phyloP scores from a whole-genome alignment of 2,888 invertebrate genomes.

The Gymnosoma rotundatum region DNA sequence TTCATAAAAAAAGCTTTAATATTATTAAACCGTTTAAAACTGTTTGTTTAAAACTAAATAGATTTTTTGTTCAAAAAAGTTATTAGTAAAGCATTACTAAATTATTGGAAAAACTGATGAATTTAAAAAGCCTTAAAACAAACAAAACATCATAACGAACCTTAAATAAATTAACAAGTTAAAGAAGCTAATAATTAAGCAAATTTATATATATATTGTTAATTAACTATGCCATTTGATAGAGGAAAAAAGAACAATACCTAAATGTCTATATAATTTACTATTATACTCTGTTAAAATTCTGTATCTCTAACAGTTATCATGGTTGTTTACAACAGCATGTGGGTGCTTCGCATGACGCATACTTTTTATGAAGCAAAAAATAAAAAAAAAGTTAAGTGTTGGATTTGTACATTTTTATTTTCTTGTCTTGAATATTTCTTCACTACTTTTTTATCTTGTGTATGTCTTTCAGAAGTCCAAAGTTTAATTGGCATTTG shows the following conservation, averaged over 20 bases:
- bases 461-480: slow-evolving; percentile 19
- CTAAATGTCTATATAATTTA: too few species aligned
- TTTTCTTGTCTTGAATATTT: slow-evolving; percentile 14
- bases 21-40: too few species aligned
- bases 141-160: background rate
- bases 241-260: slow-evolving; percentile 1
- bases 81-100: too few species aligned
- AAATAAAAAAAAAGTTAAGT: background rate
- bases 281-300: background rate
- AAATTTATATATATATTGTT: slow-evolving; percentile 11
- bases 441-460: background rate
- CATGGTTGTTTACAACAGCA: slow-evolving; percentile 7
- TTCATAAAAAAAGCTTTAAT: too few species aligned
- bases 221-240: slow-evolving; percentile 22
- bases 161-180: slow-evolving; percentile 4
- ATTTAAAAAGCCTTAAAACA: too few species aligned
- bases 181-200: background rate
- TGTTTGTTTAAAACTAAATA: too few species aligned
- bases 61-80: too few species aligned
- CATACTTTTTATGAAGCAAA: background rate
- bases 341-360: slow-evolving; percentile 60
- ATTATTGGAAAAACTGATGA: too few species aligned
- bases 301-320: background rate
- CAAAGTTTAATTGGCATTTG: slow-evolving; percentile 55
- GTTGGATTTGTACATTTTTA: slow-evolving; percentile 40